These are phyloP conservation scores for Platygyra sinensis DNA, from an alignment of 64 coral and sea anemone species.

Conservation along the genomic window DNA sequence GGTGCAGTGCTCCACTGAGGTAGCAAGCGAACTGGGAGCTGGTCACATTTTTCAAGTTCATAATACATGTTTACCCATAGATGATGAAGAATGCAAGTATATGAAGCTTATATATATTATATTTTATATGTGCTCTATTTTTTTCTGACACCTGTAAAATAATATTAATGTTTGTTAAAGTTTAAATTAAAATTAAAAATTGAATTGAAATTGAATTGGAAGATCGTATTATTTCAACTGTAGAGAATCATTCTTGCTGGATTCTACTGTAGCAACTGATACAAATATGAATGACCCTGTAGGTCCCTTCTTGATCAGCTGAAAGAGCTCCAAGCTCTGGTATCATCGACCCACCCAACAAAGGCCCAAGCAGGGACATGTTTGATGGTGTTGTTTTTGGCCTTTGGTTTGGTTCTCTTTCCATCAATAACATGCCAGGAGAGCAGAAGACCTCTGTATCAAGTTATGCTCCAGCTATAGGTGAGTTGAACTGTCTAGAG, in stretches of 20 bases:
- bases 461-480: constrained; percentile 70
- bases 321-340: constrained; percentile 85
- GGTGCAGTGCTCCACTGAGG: too few species aligned
- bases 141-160: too few species aligned
- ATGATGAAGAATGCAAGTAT: neutral
- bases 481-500: constrained; percentile 49
- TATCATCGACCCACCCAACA: constrained; percentile 72
- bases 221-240: neutral
- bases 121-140: too few species aligned
- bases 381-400: constrained; percentile 89
- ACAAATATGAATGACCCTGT: neutral
- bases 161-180: too few species aligned
- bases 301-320: constrained; percentile 92
- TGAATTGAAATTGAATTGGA: too few species aligned
- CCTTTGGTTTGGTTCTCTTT: constrained; percentile 93
- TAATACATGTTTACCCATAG: too few species aligned
- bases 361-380: constrained; percentile 94
- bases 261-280: neutral
- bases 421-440: constrained; percentile 62
- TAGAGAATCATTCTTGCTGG: neutral
- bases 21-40: too few species aligned
- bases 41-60: too few species aligned
- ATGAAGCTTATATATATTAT: too few species aligned
- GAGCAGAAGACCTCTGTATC: constrained; percentile 42
- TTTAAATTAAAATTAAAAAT: too few species aligned